These are phyloP conservation scores for Oryzias javanicus DNA, from an alignment of 2,113 vertebrate species.

Conservation along the genomic window DNA sequence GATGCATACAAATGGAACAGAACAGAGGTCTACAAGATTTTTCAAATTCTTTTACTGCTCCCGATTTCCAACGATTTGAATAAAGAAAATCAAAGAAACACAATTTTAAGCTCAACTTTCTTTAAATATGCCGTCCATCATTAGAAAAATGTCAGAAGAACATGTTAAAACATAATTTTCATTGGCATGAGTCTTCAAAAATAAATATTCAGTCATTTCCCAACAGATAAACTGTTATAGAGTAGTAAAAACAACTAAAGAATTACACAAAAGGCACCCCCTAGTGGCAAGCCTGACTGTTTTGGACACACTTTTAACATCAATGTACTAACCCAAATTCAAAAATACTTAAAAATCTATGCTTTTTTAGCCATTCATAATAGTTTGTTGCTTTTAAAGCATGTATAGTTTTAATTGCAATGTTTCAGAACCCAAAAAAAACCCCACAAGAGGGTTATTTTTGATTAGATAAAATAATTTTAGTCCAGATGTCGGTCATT, in stretches of 20 bases:
- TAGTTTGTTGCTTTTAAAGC: not conserved
- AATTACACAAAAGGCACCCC: not conserved
- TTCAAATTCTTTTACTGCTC: too few relatives aligned
- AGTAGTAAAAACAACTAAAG: too few relatives aligned
- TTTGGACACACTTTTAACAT: not conserved
- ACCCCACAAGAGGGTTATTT: not conserved
- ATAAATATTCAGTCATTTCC: too few relatives aligned
- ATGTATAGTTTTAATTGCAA: not conserved
- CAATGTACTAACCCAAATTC: not conserved
- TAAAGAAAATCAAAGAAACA: too few relatives aligned
- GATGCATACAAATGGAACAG: too few relatives aligned
- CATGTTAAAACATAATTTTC: not conserved
- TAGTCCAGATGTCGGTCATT: not conserved
- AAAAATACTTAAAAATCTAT: not conserved
- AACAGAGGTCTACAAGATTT: too few relatives aligned
- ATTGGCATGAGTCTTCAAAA: too few relatives aligned
- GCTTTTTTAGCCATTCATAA: not conserved
- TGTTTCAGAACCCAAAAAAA: not conserved
- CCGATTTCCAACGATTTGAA: too few relatives aligned
- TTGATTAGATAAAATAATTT: not conserved
- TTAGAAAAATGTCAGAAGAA: not conserved
- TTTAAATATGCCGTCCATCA: too few relatives aligned
- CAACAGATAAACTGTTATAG: too few relatives aligned
- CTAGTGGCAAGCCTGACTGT: constrained; percentile 1
- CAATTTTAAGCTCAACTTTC: too few relatives aligned